Base-by-base conservation (phyloP, 2,113 vertebrate genomes). In the Cercopithecus mona region DNA sequence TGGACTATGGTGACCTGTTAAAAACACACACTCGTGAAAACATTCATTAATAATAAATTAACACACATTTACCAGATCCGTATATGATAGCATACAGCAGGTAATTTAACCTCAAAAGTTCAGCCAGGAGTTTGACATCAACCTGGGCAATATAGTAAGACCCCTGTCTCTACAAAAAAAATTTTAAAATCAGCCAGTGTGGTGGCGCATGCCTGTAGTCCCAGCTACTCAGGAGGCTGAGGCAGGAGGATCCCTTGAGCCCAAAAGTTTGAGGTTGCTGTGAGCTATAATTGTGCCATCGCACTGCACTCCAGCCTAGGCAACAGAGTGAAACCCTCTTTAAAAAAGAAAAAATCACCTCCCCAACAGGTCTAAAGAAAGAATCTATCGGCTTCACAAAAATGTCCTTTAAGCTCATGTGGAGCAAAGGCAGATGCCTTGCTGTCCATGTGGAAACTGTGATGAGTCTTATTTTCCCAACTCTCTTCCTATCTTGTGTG, bases 401-500 rank as follows among this genome's bases (percentile, higher is more conserved):
- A 93, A 88, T 93, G 96, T 68, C n/a, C 48, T 43, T 87, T 91
- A 81, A 97, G 97, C 57, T 95, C 91, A 91, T 80, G 84, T 94
- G 55, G 59, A 93, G 83, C 88, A 93, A 82, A 96, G 81, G 78
- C 70, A 97, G 84, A 92, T 97, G 90, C 75, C 88, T 57, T 84
- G 97, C 66, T 59, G 1, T 88, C 89, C 75, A 43, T 72, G 22
- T 0, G 30, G 95, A 97, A 98, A 97, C 98, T 92, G 95, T 96
- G 73, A 84, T 30, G 3, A 22, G 55, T 38, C 20, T 93, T 45
- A 1, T 78, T 81, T 94, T 82, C 68, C 68, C 61, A 90, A 64
- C n/a, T 86, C 18, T 48, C 38, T 98, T 57, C 59, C 76, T 79
- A 20, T 59, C 45, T 72, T 13, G 5, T n/a, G 27, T 94, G 95